Conservation (phyloP, 2,113 vertebrate genomes). For the Laterallus jamaicensis region DNA sequence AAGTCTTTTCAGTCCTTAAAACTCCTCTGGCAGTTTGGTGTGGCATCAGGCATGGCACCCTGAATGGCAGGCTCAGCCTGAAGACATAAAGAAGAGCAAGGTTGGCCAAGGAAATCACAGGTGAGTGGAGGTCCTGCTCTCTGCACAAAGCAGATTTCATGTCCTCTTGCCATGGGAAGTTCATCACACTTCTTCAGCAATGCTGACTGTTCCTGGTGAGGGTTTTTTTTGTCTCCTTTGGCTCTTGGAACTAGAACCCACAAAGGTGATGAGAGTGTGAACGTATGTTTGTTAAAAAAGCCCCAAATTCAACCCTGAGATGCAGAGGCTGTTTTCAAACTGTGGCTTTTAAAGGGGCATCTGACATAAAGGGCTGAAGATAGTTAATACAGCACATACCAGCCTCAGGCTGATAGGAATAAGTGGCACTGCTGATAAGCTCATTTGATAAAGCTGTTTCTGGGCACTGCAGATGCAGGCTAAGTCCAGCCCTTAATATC, state of each 20-base stretch:
- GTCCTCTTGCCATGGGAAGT: not conserved
- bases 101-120: not conserved
- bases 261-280: not conserved
- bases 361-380: not conserved
- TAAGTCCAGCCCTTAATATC: not conserved
- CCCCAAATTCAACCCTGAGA: not conserved
- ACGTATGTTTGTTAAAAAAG: not conserved
- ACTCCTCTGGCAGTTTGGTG: not conserved
- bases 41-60: not conserved
- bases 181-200: not conserved
- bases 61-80: not conserved
- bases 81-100: not conserved
- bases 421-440: slow-evolving; percentile 1
- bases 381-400: not conserved
- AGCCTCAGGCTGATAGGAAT: not conserved
- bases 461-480: slow-evolving; percentile 1
- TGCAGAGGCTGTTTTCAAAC: not conserved
- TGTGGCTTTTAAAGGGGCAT: not conserved
- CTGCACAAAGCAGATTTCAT: not conserved
- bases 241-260: not conserved
- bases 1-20: not conserved
- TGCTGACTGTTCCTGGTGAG: not conserved
- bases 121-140: not conserved
- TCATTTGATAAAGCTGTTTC: slow-evolving; percentile 29
- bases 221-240: not conserved